Evolutionary conservation across 30 jellyfish, hydroid and myxozoan species (phyloP).

Genomic region (Aurelia sp.): DNA sequence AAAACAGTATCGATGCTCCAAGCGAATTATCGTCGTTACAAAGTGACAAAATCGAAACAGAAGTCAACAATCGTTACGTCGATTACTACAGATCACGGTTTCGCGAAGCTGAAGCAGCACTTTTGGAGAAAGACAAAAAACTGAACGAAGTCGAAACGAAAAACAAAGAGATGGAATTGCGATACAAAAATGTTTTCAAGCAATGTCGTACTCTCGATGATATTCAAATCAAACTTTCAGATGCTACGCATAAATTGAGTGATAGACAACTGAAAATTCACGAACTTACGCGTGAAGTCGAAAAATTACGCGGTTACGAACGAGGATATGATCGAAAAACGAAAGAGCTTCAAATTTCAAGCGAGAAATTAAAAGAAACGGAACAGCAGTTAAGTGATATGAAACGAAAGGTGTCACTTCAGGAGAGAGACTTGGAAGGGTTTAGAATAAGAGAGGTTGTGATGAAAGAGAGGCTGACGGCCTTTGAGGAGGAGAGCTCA

Average conservation of each 20-base stretch:
- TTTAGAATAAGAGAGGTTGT: slow-evolving; percentile 89
- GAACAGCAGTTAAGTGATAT: slow-evolving; percentile 75
- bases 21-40: slow-evolving; percentile 32
- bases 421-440: slow-evolving; percentile 89
- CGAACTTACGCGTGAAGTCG: slow-evolving; percentile 94
- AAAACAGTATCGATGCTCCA: slow-evolving; percentile 19
- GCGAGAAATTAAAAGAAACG: slow-evolving; percentile 59
- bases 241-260: slow-evolving; percentile 97
- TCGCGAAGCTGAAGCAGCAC: slow-evolving; percentile 94
- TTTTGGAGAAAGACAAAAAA: slow-evolving; percentile 89
- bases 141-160: slow-evolving; percentile 77
- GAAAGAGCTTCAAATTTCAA: slow-evolving; percentile 77
- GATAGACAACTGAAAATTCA: slow-evolving; percentile 97
- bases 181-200: slow-evolving; percentile 75
- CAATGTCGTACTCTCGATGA: slow-evolving; percentile 88
- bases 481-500: slow-evolving; percentile 86
- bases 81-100: slow-evolving; percentile 89
- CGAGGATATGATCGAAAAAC: slow-evolving; percentile 78
- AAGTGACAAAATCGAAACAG: slow-evolving; percentile 62
- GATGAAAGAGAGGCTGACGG: slow-evolving; percentile 89
- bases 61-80: slow-evolving; percentile 85
- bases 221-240: slow-evolving; percentile 88
- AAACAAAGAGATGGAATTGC: slow-evolving; percentile 69
- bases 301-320: slow-evolving; percentile 79
- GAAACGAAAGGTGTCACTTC: slow-evolving; percentile 56